Evolutionary conservation across 2,888 invertebrate genomes (phyloP).

Genomic region (Muscina levida): DNA sequence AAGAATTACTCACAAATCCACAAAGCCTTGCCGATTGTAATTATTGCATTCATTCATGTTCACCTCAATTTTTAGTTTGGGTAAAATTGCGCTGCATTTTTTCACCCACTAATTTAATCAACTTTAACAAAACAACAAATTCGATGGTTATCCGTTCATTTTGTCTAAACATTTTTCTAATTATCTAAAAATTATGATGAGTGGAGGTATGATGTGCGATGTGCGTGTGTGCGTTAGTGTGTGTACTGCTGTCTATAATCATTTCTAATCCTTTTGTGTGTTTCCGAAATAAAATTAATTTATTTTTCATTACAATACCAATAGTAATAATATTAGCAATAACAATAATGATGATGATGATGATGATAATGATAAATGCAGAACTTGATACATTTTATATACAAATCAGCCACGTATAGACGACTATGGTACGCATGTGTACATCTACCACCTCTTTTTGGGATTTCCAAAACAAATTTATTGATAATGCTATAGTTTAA

Average conservation of each 20-base stretch:
- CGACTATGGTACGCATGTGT: slow-evolving; percentile 1
- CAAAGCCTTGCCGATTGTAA: no score
- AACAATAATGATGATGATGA: slow-evolving; percentile 4
- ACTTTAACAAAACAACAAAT: slow-evolving; percentile 26
- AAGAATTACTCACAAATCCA: no score
- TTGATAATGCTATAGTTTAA: slow-evolving; percentile 58
- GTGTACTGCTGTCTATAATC: slow-evolving; percentile 16
- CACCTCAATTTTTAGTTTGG: background rate
- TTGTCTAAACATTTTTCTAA: slow-evolving; percentile 27
- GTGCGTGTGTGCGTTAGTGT: background rate
- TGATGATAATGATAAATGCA: background rate
- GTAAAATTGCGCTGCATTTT: background rate
- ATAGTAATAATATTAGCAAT: slow-evolving; percentile 3
- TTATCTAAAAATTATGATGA: slow-evolving; percentile 24
- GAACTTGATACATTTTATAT: background rate
- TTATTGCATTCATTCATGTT: background rate
- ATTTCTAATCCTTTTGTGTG: slow-evolving; percentile 38
- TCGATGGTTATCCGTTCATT: background rate
- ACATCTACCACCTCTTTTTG: background rate
- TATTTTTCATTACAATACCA: slow-evolving; percentile 38
- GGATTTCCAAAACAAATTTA: slow-evolving; percentile 42
- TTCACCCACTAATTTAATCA: slow-evolving; percentile 30
- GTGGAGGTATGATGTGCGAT: background rate
- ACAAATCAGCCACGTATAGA: background rate
- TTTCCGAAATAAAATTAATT: slow-evolving; percentile 36